Conservation (phyloP, 2,888 invertebrate genomes). For the Cybosia mesomella region DNA sequence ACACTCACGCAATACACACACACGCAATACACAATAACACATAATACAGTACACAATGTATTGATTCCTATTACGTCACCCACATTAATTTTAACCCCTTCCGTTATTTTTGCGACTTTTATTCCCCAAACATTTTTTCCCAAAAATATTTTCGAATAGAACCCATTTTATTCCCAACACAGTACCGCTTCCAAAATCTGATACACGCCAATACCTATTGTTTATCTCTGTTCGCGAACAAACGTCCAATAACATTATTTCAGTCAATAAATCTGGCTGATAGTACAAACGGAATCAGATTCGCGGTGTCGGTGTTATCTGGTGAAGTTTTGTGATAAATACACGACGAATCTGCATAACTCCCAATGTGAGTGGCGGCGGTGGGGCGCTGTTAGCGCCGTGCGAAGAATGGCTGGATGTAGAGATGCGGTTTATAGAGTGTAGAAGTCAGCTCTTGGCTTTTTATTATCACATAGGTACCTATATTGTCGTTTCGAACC, state of each 20-base stretch:
- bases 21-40: too few relatives aligned
- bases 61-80: constrained; percentile 5
- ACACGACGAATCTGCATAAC: constrained; percentile 83
- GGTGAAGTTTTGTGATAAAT: constrained; percentile 85
- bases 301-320: constrained; percentile 83
- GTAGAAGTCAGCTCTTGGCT: neutral
- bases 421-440: constrained; percentile 22
- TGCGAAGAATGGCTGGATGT: neutral
- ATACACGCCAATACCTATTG: constrained; percentile 55
- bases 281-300: constrained; percentile 84
- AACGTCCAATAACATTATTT: constrained; percentile 62
- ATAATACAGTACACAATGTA: neutral
- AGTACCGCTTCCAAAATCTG: constrained; percentile 40
- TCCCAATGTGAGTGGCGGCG: constrained; percentile 72
- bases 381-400: constrained; percentile 54
- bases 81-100: constrained; percentile 10
- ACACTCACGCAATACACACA: too few relatives aligned
- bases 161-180: constrained; percentile 8
- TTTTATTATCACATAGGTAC: neutral
- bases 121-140: constrained; percentile 17
- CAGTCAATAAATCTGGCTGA: constrained; percentile 77
- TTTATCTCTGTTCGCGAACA: constrained; percentile 46
- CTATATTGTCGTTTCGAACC: too few relatives aligned
- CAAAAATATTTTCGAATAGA: constrained; percentile 17
- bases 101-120: constrained; percentile 2